Conservation (phyloP, 2,888 invertebrate genomes). For the Mactromeris polynyma region DNA sequence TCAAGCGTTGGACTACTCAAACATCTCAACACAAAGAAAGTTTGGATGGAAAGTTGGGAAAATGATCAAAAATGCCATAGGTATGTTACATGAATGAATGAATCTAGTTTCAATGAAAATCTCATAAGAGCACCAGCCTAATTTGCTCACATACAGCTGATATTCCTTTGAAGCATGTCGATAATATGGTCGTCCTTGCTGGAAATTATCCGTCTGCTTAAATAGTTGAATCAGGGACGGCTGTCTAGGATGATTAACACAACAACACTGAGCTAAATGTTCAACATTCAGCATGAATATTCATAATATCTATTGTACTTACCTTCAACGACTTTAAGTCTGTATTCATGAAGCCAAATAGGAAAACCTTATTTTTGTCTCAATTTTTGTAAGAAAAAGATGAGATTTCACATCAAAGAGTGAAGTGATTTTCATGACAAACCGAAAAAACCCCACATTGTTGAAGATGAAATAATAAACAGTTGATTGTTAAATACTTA, state of each 20-base stretch:
- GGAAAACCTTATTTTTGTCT: background rate
- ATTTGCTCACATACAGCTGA: background rate
- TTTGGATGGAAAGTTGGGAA: background rate
- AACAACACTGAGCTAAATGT: background rate
- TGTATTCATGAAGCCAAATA: background rate
- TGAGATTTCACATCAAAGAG: no score
- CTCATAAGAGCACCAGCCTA: background rate
- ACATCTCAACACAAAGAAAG: background rate
- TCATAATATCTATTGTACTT: background rate
- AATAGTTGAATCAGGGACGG: background rate
- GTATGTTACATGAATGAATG: constrained; percentile 10
- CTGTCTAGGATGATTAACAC: background rate
- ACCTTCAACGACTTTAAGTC: background rate
- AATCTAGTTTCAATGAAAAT: background rate
- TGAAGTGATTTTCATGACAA: no score
- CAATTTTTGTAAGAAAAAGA: no score
- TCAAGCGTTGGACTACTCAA: background rate
- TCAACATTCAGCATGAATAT: background rate
- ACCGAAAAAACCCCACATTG: no score
- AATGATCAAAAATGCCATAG: background rate
- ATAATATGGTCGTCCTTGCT: background rate
- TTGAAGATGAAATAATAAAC: no score
- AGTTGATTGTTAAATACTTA: no score
- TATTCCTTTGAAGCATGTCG: background rate
- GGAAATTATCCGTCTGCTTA: background rate